Evolutionary conservation across 2,888 invertebrate species (phyloP), one percentile per base, ranked within the genome.

Genomic region (Leuctra nigra): DNA sequence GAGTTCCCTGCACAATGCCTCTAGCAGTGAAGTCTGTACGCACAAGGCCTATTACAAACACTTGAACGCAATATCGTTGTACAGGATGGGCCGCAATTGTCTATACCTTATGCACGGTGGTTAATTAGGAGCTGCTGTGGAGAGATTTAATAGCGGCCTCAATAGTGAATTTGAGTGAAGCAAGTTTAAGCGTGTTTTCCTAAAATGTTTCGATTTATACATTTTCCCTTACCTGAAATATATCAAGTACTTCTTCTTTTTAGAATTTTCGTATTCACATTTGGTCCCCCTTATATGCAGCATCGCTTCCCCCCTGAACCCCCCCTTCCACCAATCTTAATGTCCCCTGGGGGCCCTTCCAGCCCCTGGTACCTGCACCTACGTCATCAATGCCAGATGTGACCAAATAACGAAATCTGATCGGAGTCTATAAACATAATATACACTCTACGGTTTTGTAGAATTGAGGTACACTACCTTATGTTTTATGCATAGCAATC

Each of bases 401-500:
- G 48, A n/a, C 33, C 48, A 48, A 29, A 14, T n/a, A 4, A 16
- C 29, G 48, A 48, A 48, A 24, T 48, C 29, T 24, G 48, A 24
- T 48, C 48, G 16, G 14, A 18, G 2, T 29, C 6, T 11, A 6
- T 29, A 29, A 29, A 7, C 6, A 29, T 7, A 6, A 29, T 29
- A 29, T 11, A 29, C 29, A 29, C 29, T n/a, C n/a, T n/a, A n/a
- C n/a, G n/a, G n/a, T n/a, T n/a, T n/a, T n/a, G n/a, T n/a, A n/a
- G n/a, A n/a, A n/a, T n/a, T n/a, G n/a, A n/a, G n/a, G n/a, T n/a
- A n/a, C n/a, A n/a, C n/a, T n/a, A n/a, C n/a, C n/a, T n/a, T n/a
- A n/a, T n/a, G n/a, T n/a, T n/a, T n/a, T n/a, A n/a, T n/a, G n/a
- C n/a, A n/a, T n/a, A n/a, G n/a, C n/a, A n/a, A n/a, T n/a, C n/a